Percentiles rank a stretch among this genome's conserved stretches.
Evolutionary conservation across 2,888 invertebrate species (phyloP).

Genomic region (Corythucha ciliata): DNA sequence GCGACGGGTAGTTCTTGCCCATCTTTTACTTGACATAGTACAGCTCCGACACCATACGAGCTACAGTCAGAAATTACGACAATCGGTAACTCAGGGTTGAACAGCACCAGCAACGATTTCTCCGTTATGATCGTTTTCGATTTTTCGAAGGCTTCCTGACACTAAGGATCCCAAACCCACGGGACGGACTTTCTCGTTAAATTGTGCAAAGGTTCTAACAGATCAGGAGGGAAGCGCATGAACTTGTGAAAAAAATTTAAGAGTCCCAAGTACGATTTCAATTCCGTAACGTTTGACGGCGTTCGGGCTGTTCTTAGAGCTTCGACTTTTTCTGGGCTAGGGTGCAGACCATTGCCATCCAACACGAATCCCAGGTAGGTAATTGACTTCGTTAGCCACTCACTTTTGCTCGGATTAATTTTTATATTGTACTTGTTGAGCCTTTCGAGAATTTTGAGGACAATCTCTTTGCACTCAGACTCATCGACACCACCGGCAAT

Average conservation of each 20-base stretch:
- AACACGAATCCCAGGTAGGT: neutral
- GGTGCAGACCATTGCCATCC: neutral
- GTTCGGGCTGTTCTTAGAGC: neutral
- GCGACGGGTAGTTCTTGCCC: conserved; percentile 4
- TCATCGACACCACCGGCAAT: neutral
- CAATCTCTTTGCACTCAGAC: neutral
- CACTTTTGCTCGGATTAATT: neutral
- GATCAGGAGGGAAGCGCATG: conserved; percentile 3
- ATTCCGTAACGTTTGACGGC: neutral
- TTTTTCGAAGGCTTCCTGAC: conserved; percentile 3
- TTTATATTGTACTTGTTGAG: neutral
- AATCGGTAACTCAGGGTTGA: too few relatives aligned
- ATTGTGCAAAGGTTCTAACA: conserved; percentile 7
- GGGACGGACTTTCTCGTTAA: conserved; percentile 15
- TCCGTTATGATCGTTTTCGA: conserved; percentile 28
- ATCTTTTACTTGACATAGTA: conserved; percentile 28
- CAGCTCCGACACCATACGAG: conserved; percentile 33
- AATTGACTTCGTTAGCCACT: neutral
- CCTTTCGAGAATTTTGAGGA: neutral
- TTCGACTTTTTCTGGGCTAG: neutral
- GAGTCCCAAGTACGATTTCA: conserved; percentile 13
- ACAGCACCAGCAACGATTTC: conserved; percentile 33
- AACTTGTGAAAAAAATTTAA: conserved; percentile 20
- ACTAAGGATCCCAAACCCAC: conserved; percentile 8
- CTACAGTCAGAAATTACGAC: conserved; percentile 36